A percentile compares a stretch with the other conserved stretches of the same genome.
Evolutionary conservation across 2,888 invertebrate genomes (phyloP).

Genomic region (Drosophila mercatorum): DNA sequence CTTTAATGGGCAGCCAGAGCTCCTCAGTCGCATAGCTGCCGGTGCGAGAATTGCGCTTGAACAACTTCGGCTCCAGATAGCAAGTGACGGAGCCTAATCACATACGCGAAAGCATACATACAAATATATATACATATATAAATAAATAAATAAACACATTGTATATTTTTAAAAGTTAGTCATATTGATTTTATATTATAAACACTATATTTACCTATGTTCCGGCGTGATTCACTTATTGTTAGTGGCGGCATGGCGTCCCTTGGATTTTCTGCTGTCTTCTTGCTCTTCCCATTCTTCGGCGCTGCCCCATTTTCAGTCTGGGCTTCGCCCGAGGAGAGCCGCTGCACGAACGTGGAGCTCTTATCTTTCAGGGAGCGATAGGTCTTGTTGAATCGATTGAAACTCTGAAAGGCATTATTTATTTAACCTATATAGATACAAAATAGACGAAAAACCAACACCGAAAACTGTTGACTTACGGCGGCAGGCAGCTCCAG

Average conservation of each 20-base stretch:
- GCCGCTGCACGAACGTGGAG: slow-evolving; percentile 81
- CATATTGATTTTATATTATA: not conserved
- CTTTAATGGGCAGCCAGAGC: slow-evolving; percentile 84
- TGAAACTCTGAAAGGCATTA: slow-evolving; percentile 77
- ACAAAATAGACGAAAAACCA: slow-evolving; percentile 11
- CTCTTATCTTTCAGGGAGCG: slow-evolving; percentile 83
- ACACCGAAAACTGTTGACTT: slow-evolving; percentile 40
- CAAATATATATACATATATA: not conserved
- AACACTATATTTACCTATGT: slow-evolving; percentile 76
- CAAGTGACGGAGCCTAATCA: slow-evolving; percentile 84
- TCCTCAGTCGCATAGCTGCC: slow-evolving; percentile 83
- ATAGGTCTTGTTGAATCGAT: slow-evolving; percentile 84
- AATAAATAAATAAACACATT: not conserved
- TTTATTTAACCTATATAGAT: slow-evolving; percentile 38
- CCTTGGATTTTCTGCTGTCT: slow-evolving; percentile 62
- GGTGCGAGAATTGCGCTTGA: slow-evolving; percentile 79
- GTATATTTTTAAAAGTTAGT: not conserved
- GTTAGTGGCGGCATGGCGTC: slow-evolving; percentile 80
- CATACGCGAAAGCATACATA: not conserved
- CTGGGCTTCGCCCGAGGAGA: slow-evolving; percentile 57
- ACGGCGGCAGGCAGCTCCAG: slow-evolving; percentile 84
- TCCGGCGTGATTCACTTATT: slow-evolving; percentile 83
- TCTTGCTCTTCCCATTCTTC: slow-evolving; percentile 50
- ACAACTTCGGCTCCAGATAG: slow-evolving; percentile 84
- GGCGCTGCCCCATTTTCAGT: slow-evolving; percentile 34